Evolutionary conservation across 2,888 invertebrate genomes (phyloP).

Genomic region (Dolichopus griseipennis): DNA sequence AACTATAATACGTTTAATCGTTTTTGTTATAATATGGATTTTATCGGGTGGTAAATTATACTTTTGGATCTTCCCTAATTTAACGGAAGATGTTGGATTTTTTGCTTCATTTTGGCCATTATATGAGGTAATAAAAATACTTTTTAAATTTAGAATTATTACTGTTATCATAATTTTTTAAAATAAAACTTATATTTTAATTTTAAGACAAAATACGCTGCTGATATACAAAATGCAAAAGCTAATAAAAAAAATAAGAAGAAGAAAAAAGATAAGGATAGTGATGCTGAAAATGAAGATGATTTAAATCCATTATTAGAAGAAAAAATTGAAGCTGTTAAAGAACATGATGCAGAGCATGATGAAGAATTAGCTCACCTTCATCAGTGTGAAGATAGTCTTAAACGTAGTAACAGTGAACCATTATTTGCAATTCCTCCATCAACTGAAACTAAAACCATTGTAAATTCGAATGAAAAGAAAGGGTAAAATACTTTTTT

Average conservation of each 20-base stretch:
- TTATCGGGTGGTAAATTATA: constrained; percentile 82
- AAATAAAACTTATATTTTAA: constrained; percentile 2
- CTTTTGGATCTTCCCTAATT: constrained; percentile 97
- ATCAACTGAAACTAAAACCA: not conserved
- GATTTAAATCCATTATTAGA: constrained; percentile 34
- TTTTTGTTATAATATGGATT: constrained; percentile 88
- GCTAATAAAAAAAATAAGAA: constrained; percentile 56
- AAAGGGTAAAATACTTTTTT: not conserved
- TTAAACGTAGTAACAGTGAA: not conserved
- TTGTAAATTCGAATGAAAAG: not conserved
- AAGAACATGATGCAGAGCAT: constrained; percentile 37
- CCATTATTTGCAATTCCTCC: too few relatives aligned
- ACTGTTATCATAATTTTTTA: too few relatives aligned
- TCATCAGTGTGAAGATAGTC: not conserved
- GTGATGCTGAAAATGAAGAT: constrained; percentile 61
- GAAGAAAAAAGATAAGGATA: constrained; percentile 65
- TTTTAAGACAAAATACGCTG: constrained; percentile 64
- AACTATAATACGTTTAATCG: constrained; percentile 77
- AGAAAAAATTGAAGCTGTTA: constrained; percentile 38
- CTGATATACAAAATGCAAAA: constrained; percentile 49
- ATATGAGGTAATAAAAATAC: constrained; percentile 58
- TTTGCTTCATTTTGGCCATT: constrained; percentile 97
- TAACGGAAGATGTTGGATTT: constrained; percentile 98
- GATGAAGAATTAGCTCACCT: not conserved
- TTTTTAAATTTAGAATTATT: too few relatives aligned